Evolutionary conservation across 1,140 invertebrate genomes (phyloP).

Genomic region (Trichomalopsis sarcophagae): DNA sequence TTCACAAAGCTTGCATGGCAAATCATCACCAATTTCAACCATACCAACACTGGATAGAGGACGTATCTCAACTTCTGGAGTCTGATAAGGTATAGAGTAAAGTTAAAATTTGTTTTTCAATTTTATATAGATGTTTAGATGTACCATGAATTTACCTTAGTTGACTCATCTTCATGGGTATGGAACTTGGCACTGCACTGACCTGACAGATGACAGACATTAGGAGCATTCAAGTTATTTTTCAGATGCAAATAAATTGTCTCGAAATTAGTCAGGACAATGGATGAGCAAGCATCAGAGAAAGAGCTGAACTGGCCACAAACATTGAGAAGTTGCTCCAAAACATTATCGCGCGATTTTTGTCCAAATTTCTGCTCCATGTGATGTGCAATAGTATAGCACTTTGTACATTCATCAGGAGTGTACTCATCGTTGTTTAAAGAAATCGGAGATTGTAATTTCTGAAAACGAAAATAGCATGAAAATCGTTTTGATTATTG

Average conservation of each 20-base stretch:
- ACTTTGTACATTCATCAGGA: constrained; percentile 70
- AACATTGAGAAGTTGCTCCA: constrained; percentile 59
- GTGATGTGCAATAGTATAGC: constrained; percentile 67
- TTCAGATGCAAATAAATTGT: constrained; percentile 79
- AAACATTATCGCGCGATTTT: constrained; percentile 60
- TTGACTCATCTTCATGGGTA: constrained; percentile 77
- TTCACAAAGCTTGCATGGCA: constrained; percentile 90
- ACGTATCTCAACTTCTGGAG: constrained; percentile 75
- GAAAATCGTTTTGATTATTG: constrained; percentile 32
- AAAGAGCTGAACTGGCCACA: constrained; percentile 83
- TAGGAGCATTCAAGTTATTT: constrained; percentile 79
- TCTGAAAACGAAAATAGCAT: constrained; percentile 29
- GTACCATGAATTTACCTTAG: constrained; percentile 60
- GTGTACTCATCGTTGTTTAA: constrained; percentile 65
- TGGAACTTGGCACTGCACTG: constrained; percentile 82
- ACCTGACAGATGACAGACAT: constrained; percentile 84
- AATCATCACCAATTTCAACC: constrained; percentile 78
- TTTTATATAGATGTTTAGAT: constrained; percentile 8
- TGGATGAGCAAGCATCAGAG: constrained; percentile 85
- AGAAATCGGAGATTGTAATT: constrained; percentile 26
- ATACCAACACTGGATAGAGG: constrained; percentile 76
- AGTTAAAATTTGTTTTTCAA: neutral
- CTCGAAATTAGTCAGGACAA: constrained; percentile 83
- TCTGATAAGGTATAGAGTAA: constrained; percentile 51
- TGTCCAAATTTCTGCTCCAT: constrained; percentile 69